phyloP scores from a whole-genome alignment of 2,113 vertebrate species.

The Silurus glanis region DNA sequence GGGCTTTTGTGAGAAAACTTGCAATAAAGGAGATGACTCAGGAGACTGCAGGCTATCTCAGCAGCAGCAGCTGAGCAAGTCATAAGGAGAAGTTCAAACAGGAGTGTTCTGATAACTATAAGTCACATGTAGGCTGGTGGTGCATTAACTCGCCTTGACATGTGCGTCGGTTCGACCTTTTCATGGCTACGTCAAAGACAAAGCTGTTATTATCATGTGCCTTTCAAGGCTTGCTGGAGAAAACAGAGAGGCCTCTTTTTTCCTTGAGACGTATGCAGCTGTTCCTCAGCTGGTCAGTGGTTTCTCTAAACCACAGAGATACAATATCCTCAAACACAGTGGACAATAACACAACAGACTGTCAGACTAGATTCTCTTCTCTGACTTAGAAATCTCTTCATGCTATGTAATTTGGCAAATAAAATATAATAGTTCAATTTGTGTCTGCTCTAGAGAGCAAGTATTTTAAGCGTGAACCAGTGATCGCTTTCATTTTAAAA shows the following conservation, averaged over 20 bases:
- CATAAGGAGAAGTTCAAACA: neutral
- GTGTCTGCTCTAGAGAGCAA: neutral
- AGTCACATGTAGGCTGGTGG: neutral
- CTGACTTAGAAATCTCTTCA: neutral
- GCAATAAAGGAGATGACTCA: conserved; percentile 16
- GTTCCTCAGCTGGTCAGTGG: conserved; percentile 49
- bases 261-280: conserved; percentile 59
- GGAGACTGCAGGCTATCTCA: neutral
- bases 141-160: conserved; percentile 32
- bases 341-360: neutral
- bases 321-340: conserved; percentile 17
- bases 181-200: conserved; percentile 51
- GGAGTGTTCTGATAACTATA: conserved; percentile 14
- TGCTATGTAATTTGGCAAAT: neutral
- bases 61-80: neutral
- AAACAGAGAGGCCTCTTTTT: conserved; percentile 59
- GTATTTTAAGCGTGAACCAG: neutral
- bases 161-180: conserved; percentile 44
- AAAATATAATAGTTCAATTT: neutral
- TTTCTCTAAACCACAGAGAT: conserved; percentile 22
- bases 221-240: conserved; percentile 40
- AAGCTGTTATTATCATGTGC: conserved; percentile 57
- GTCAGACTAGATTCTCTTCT: neutral
- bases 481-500: conserved; percentile 49
- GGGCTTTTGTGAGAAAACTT: conserved; percentile 18